Evolutionary conservation across 2,113 vertebrate species (phyloP).

Genomic region (Verasper variegatus): DNA sequence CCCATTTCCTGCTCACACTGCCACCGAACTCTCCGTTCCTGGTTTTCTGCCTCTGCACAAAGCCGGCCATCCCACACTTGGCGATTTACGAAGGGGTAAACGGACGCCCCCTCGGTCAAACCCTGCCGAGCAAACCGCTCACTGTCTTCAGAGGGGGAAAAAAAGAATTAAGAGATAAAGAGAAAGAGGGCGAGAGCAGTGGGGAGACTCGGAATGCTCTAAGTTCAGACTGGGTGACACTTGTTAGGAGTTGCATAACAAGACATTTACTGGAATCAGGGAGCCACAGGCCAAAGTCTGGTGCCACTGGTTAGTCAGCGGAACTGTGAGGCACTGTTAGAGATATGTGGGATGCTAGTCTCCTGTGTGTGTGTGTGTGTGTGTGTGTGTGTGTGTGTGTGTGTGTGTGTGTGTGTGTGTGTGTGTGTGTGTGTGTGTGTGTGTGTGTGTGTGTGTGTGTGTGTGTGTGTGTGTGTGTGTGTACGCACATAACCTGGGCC

Average conservation of each 20-base stretch:
- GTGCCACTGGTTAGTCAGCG: slow-evolving; percentile 83
- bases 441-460: slow-evolving; percentile 4
- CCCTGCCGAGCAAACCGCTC: slow-evolving; percentile 29
- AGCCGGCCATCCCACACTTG: slow-evolving; percentile 37
- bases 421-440: not conserved
- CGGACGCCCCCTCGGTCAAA: not conserved
- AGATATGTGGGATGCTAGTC: slow-evolving; percentile 68
- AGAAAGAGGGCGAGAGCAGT: slow-evolving; percentile 10
- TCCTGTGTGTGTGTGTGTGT: slow-evolving; percentile 21
- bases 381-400: not conserved
- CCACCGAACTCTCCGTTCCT: slow-evolving; percentile 36
- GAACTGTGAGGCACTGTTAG: slow-evolving; percentile 76
- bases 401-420: not conserved
- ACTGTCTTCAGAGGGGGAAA: slow-evolving; percentile 23
- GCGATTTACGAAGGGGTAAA: slow-evolving; percentile 47
- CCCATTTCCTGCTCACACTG: slow-evolving; percentile 61
- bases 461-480: not conserved
- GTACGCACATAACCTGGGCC: slow-evolving; percentile 69
- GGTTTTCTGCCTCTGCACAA: slow-evolving; percentile 51
- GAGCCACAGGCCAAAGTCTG: slow-evolving; percentile 82
- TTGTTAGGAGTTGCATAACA: slow-evolving; percentile 83
- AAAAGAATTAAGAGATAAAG: slow-evolving; percentile 26
- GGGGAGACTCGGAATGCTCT: slow-evolving; percentile 40
- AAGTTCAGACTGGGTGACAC: slow-evolving; percentile 81
- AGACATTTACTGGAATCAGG: slow-evolving; percentile 84